These are phyloP conservation scores for Lasioglossum figueresi DNA, from an alignment of 2,888 invertebrate species.

Conservation along the genomic window DNA sequence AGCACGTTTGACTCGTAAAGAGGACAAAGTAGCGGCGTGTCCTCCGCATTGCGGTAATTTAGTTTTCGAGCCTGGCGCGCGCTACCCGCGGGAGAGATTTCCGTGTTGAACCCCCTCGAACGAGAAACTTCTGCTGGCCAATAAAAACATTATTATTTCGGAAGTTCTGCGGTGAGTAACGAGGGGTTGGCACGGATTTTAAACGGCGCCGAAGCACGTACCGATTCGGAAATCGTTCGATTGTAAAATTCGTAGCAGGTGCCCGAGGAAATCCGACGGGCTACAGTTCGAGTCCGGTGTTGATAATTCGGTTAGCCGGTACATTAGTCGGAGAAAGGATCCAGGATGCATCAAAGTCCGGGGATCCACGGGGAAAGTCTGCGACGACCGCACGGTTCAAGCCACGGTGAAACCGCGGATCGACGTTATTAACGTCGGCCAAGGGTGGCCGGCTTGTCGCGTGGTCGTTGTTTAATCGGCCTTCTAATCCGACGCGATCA, in stretches of 20 bases:
- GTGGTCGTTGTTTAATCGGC: constrained; percentile 64
- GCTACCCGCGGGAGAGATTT: neutral
- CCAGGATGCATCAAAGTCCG: neutral
- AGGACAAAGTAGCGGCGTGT: constrained; percentile 47
- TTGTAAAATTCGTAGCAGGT: neutral
- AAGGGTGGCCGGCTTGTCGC: constrained; percentile 55
- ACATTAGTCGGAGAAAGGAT: neutral
- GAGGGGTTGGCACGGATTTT: neutral
- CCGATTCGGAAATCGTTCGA: neutral
- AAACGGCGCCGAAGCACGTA: neutral
- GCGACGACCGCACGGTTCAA: neutral
- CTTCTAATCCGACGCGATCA: constrained; percentile 63
- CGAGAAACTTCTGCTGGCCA: neutral
- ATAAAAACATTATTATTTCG: constrained; percentile 1
- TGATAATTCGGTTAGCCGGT: neutral
- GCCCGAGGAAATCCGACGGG: neutral
- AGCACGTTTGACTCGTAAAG: constrained; percentile 61
- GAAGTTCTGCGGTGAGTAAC: neutral
- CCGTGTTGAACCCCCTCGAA: neutral
- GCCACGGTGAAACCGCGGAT: constrained; percentile 19
- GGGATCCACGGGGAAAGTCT: neutral
- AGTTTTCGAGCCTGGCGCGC: constrained; percentile 28
- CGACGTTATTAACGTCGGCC: constrained; percentile 41
- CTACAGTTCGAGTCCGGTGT: neutral
- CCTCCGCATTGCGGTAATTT: constrained; percentile 67